Evolutionary conservation across 2,797 vertebrate species (phyloP).

Genomic region (Chanos chanos): DNA sequence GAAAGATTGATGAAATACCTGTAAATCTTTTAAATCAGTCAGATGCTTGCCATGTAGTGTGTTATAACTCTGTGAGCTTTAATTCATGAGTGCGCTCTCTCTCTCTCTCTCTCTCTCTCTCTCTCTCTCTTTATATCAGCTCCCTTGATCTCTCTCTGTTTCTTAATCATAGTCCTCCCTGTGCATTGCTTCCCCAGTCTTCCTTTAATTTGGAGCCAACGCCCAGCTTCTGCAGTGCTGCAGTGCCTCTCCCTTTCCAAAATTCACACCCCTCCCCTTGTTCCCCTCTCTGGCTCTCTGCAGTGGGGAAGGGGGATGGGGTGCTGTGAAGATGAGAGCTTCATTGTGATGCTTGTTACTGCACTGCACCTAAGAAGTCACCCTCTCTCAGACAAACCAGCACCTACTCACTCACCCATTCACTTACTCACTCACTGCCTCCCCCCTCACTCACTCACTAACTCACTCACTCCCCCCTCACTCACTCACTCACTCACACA

Average conservation of each 20-base stretch:
- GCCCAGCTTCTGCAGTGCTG: conserved; percentile 44
- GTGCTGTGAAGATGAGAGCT: conserved; percentile 15
- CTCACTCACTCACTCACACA: not conserved
- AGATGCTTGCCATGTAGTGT: no score
- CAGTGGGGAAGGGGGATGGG: conserved; percentile 18
- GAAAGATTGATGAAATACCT: no score
- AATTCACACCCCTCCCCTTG: conserved; percentile 34
- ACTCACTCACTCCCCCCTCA: not conserved
- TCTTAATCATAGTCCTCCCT: conserved; percentile 4
- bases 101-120: not conserved
- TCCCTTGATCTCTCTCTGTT: not conserved
- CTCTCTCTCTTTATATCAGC: not conserved
- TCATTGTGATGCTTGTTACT: conserved; percentile 25
- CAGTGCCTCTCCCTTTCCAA: conserved; percentile 24
- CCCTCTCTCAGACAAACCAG: conserved; percentile 2
- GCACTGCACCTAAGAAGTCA: conserved; percentile 21
- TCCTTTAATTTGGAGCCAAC: conserved; percentile 38
- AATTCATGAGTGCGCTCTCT: no score
- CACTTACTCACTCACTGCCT: not conserved
- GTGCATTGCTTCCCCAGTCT: not conserved
- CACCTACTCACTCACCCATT: not conserved
- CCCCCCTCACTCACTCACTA: no score
- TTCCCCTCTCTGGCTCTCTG: conserved; percentile 37
- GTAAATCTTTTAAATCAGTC: no score
- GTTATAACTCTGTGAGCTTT: no score